Evolutionary conservation across 2,113 vertebrate species (phyloP).

Genomic region (Stigmatopora nigra): DNA sequence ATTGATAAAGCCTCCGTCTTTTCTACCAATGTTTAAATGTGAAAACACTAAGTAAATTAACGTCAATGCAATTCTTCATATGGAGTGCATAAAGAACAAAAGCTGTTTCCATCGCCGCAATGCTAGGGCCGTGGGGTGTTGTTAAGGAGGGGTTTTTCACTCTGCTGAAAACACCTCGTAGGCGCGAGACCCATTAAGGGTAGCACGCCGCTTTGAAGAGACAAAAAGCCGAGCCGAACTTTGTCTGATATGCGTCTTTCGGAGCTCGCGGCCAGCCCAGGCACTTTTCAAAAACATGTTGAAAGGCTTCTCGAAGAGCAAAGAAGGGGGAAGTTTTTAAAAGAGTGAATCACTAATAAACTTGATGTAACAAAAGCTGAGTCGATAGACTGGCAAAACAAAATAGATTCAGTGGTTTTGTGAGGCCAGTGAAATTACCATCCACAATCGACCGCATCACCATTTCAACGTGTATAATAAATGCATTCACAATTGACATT

Average conservation of each 20-base stretch:
- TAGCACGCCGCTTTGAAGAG: constrained; percentile 18
- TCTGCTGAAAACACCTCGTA: neutral
- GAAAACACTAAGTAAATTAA: neutral
- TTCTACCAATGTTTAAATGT: too few relatives aligned
- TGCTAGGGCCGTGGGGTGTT: neutral
- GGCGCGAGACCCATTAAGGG: constrained; percentile 26
- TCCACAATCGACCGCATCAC: neutral
- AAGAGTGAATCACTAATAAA: constrained; percentile 1
- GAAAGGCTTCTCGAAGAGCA: constrained; percentile 15
- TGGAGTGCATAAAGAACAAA: neutral
- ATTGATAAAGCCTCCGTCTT: too few relatives aligned
- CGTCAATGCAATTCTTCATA: neutral
- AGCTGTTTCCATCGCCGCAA: neutral
- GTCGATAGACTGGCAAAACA: neutral
- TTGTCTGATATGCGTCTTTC: neutral
- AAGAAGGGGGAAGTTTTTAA: neutral
- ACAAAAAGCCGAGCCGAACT: neutral
- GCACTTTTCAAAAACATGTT: constrained; percentile 35
- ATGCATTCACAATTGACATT: neutral
- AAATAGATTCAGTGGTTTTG: neutral
- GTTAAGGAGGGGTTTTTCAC: neutral
- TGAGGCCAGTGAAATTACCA: neutral
- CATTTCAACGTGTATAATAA: neutral
- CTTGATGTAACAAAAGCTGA: neutral
- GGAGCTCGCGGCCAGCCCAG: neutral